Base-by-base conservation (phyloP, 2,113 vertebrate genomes). In the Narcine bancroftii region DNA sequence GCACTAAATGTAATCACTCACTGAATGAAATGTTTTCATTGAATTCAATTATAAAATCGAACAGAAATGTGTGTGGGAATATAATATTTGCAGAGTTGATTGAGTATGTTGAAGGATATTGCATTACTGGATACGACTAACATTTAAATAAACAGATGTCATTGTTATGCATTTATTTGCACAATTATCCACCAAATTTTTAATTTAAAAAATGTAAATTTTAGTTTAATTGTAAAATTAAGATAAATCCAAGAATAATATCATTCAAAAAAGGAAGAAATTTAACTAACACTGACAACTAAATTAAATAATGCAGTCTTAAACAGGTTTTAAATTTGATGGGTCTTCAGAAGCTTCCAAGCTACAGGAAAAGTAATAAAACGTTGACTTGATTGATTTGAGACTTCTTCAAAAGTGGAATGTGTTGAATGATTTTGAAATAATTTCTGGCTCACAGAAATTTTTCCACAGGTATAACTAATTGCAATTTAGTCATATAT, bases 1-100 rank as follows among this genome's bases (percentile, higher is more conserved):
- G 95, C 96, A 96, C 96, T 96, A 96, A 96, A 96, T 95, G 94
- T 94, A 95, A 96, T 96, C 95, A 95, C 95, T 95, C 94, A 96
- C 92, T 95, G 93, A 94, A 77, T 66, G 93, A 94, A 94, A 95
- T 94, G 94, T 93, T 94, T 93, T 94, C 93, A 93, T 93, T 92
- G 93, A 94, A 93, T 93, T 93, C 93, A 93, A 45, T 91, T 87
- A 87, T 60, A 87, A 91, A 91, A 91, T 91, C 39, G 63, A 91
- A 91, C 53, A 89, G 63, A 89, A 66, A 65, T 91, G 63, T 66
- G 39, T 89, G 56, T 26, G 87, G 87, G 39, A 36, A 89, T 66
- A 65, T 65, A 66, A 89, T 42, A 21, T 66, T 89, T 89, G n/a
- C 17, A 45, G 87, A 66, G 56, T 66, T 66, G 60, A 79, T 79